Percentiles rank a stretch among this genome's conserved stretches.
These are phyloP conservation scores for Podiceps cristatus DNA, from an alignment of 2,113 vertebrate genomes.

Conservation along the genomic window DNA sequence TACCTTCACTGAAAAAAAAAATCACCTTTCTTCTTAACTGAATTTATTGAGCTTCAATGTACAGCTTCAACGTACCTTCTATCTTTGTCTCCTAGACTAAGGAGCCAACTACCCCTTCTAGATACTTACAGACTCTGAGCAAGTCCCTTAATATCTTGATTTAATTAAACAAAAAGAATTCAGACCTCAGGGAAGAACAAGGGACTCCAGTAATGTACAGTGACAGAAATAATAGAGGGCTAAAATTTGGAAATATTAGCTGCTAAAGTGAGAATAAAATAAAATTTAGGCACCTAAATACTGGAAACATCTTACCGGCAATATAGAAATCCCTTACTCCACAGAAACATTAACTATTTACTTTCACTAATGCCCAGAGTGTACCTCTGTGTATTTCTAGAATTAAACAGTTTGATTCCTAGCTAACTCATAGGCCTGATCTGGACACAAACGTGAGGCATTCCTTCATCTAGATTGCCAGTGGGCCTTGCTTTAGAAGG, in stretches of 20 bases:
- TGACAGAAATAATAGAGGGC: neutral
- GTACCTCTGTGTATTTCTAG: neutral
- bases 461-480: neutral
- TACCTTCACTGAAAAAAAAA: neutral
- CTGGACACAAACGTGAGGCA: neutral
- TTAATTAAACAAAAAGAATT: neutral
- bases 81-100: neutral
- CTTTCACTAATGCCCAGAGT: neutral
- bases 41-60: neutral
- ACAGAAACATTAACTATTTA: neutral
- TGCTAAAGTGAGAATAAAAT: neutral
- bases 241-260: neutral
- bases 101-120: neutral
- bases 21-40: neutral
- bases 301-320: neutral
- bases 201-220: neutral
- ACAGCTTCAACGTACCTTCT: neutral
- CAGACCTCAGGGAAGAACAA: neutral
- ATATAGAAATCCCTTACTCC: neutral
- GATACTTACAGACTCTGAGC: neutral
- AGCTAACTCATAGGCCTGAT: neutral
- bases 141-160: neutral
- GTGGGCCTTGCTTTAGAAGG: neutral
- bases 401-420: neutral
- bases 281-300: neutral